Base-by-base conservation (phyloP, 2,113 vertebrate genomes). In the Apodemus sylvaticus region DNA sequence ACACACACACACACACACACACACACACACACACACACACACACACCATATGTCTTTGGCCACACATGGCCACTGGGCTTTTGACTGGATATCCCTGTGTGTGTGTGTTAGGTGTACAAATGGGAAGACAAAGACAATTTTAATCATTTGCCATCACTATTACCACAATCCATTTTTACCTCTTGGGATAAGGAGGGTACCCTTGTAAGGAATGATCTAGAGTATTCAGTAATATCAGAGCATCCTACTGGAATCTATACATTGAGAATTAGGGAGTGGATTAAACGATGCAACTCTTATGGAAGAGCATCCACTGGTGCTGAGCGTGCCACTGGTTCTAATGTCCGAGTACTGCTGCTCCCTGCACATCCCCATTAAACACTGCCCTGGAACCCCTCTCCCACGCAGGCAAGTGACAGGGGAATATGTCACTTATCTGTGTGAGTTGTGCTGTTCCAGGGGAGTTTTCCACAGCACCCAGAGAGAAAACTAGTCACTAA, bases 341-440 rank as follows among this genome's bases (percentile, higher is more conserved):
- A 36, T 14, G 12, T n/a, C 12, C 2, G 2, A 12, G 34, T 20
- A 20, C 4, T 5, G 34, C 36, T 39, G 58, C 58, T 90, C 71
- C 70, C 51, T 9, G 29, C 1, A 24, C 9, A 2, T 16, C 74
- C 26, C 79, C 31, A 78, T n/a, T 19, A 62, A 26, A 29, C 1
- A 8, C 0, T 0, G 66, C 13, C 0, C 2, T 5, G 0, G 42
- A 53, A 10, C 0, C 2, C 12, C 31, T 26, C 51, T 81, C 13
- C 5, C 36, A 53, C 31, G 60, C 11, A 34, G 31, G 34, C 11
- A 29, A 60, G 4, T 70, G 7, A 13, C 51, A 24, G 24, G 64
- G 36, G 0, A 12, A 20, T 36, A n/a, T 39, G 51, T 22, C 31
- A 4, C 76, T 11, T 81, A 45, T 31, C 19, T 76, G 16, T 10